A percentile compares a stretch with the other conserved stretches of the same genome.
Conservation (phyloP, 1,140 invertebrate species). For the Himalopsyche phryganea region DNA sequence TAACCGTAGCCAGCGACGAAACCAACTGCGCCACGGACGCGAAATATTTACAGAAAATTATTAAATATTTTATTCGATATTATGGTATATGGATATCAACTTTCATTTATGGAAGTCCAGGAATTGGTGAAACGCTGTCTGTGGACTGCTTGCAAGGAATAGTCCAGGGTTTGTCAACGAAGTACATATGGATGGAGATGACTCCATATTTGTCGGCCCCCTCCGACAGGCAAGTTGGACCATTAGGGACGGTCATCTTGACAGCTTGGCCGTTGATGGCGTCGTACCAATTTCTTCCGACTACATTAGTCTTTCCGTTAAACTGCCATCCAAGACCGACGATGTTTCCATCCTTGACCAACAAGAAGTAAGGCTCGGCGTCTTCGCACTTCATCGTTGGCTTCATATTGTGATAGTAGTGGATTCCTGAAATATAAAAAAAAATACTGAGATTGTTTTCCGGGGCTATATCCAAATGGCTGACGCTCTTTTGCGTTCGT, state of each 20-base stretch:
- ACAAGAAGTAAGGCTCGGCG: slow-evolving; percentile 23
- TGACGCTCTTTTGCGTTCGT: no score
- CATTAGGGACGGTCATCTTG: slow-evolving; percentile 11
- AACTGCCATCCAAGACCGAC: slow-evolving; percentile 30
- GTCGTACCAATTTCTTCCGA: slow-evolving; percentile 29
- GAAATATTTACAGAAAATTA: no score
- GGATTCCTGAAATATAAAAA: slow-evolving; percentile 37
- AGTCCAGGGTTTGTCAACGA: slow-evolving; percentile 37
- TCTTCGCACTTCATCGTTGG: slow-evolving; percentile 29
- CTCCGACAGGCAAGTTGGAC: slow-evolving; percentile 37
- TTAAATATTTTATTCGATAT: no score
- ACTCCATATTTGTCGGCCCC: slow-evolving; percentile 35
- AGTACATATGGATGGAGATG: slow-evolving; percentile 44
- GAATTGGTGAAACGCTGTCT: slow-evolving; percentile 26
- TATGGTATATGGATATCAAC: no score
- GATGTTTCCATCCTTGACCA: slow-evolving; percentile 22
- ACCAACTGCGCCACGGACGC: no score
- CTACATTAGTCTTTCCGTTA: slow-evolving; percentile 19
- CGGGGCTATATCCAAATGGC: no score
- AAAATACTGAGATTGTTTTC: no score
- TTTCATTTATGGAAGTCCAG: slow-evolving; percentile 1
- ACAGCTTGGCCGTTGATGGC: slow-evolving; percentile 9
- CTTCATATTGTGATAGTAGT: slow-evolving; percentile 44
- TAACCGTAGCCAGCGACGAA: no score
- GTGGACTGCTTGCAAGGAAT: slow-evolving; percentile 24